Percentiles rank a stretch among this genome's conserved stretches.
These are phyloP conservation scores for Turnix velox DNA, from an alignment of 2,113 vertebrate species.

Conservation along the genomic window DNA sequence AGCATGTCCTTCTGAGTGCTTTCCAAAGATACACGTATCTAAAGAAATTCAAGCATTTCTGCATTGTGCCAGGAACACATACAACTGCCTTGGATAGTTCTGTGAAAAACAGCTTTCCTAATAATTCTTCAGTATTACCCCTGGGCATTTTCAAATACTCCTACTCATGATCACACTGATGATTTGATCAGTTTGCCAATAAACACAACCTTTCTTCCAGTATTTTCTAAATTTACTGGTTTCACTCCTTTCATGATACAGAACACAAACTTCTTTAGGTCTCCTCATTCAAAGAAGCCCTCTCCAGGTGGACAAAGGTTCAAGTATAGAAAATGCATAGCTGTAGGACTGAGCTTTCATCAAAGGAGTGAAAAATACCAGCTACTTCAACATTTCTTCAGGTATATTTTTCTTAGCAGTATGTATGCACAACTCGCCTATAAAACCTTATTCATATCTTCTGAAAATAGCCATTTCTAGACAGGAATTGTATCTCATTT, in stretches of 20 bases:
- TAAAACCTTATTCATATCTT: not conserved
- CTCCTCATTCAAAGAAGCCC: not conserved
- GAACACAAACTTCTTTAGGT: not conserved
- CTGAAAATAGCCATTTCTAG: not conserved
- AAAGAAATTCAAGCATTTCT: not conserved
- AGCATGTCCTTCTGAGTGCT: not conserved
- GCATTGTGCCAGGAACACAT: not conserved
- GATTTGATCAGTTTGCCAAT: slow-evolving; percentile 15
- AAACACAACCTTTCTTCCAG: not conserved
- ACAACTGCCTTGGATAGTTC: not conserved
- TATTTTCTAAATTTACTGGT: slow-evolving; percentile 5
- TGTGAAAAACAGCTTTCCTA: not conserved
- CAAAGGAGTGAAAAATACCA: not conserved
- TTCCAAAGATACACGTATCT: not conserved
- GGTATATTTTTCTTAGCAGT: not conserved
- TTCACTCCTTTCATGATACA: not conserved
- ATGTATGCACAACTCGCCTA: not conserved
- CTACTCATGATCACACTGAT: not conserved
- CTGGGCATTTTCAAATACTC: slow-evolving; percentile 10
- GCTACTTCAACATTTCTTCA: not conserved
- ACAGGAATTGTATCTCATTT: not conserved
- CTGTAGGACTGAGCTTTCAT: not conserved
- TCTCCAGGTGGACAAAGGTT: not conserved
- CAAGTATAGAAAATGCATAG: not conserved
- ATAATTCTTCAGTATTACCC: not conserved